Evolutionary conservation across 2,888 invertebrate genomes (phyloP).

Genomic region (Dione juno): DNA sequence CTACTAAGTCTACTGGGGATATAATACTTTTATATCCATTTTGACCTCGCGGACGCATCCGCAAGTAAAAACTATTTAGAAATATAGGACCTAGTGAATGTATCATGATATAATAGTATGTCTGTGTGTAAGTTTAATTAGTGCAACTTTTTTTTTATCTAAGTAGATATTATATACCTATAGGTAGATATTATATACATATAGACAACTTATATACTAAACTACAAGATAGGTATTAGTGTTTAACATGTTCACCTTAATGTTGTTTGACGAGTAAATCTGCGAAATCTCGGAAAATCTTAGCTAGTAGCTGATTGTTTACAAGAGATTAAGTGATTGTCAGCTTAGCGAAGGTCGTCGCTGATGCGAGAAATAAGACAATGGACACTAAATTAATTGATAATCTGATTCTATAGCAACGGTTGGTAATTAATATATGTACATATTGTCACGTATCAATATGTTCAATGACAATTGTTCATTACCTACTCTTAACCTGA

Average conservation of each 20-base stretch:
- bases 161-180: too few species aligned
- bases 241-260: not conserved
- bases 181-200: too few species aligned
- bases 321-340: slow-evolving; percentile 53
- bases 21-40: too few species aligned
- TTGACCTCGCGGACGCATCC: too few species aligned
- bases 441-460: slow-evolving; percentile 18
- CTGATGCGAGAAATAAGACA: slow-evolving; percentile 69
- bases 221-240: not conserved
- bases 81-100: too few species aligned
- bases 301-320: slow-evolving; percentile 52
- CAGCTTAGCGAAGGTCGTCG: slow-evolving; percentile 58
- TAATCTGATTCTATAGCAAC: slow-evolving; percentile 39
- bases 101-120: too few species aligned
- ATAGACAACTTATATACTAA: not conserved
- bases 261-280: slow-evolving; percentile 32
- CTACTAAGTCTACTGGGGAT: too few species aligned
- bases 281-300: slow-evolving; percentile 43
- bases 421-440: slow-evolving; percentile 7
- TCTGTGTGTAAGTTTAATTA: too few species aligned
- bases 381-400: slow-evolving; percentile 55
- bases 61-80: too few species aligned
- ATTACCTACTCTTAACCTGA: not conserved
- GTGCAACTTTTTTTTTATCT: too few species aligned
- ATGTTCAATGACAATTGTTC: not conserved